phyloP scores from a whole-genome alignment of 2,113 vertebrate genomes.

The Benitochromis conjunctus region DNA sequence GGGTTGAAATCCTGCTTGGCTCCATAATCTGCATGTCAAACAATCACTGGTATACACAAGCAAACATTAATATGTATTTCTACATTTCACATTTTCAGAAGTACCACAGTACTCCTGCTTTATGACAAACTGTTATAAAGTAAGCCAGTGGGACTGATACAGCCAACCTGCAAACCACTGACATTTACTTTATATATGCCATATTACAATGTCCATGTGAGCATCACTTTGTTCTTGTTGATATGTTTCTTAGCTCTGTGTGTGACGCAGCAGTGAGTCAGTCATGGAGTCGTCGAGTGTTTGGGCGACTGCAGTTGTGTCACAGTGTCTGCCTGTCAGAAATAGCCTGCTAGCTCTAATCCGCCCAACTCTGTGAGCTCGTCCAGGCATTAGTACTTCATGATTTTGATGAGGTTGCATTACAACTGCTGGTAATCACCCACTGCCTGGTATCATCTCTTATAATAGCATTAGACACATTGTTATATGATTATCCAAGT shows the following conservation, averaged over 20 bases:
- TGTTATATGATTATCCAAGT: conserved; percentile 38
- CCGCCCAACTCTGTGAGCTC: conserved; percentile 17
- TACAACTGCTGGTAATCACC: conserved; percentile 45
- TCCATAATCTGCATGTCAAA: conserved; percentile 35
- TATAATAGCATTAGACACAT: conserved; percentile 52
- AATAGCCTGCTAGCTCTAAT: conserved; percentile 42
- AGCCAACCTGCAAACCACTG: background rate
- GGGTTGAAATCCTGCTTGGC: conserved; percentile 29
- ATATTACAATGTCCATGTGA: background rate
- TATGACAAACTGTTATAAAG: background rate
- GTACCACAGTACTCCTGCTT: background rate
- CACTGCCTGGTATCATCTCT: conserved; percentile 40
- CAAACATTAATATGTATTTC: conserved; percentile 42
- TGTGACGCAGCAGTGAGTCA: conserved; percentile 6
- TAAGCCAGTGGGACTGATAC: conserved; percentile 4
- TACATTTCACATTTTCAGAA: background rate
- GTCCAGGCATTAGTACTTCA: conserved; percentile 10
- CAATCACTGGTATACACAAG: background rate
- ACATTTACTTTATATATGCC: background rate
- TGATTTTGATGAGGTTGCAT: conserved; percentile 35
- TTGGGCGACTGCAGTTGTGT: background rate
- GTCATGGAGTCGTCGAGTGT: background rate
- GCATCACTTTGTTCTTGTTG: background rate
- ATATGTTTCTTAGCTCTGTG: background rate
- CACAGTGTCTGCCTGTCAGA: conserved; percentile 2